These are phyloP conservation scores for Pterostichus madidus DNA, from an alignment of 2,888 invertebrate genomes.

Conservation along the genomic window DNA sequence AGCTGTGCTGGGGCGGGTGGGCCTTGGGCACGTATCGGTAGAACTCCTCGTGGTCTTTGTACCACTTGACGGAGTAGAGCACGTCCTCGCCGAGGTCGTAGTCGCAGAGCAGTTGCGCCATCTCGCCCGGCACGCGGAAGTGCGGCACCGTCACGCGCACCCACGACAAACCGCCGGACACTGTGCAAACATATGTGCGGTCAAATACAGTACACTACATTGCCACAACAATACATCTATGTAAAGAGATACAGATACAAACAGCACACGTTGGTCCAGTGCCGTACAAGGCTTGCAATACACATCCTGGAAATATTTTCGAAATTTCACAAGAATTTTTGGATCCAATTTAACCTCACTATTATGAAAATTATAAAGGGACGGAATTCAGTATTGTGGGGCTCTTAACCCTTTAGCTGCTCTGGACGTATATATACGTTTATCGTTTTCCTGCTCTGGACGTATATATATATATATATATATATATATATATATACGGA, in stretches of 20 bases:
- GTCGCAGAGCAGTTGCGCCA: slow-evolving; percentile 76
- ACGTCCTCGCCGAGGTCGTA: slow-evolving; percentile 79
- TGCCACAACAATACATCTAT: slow-evolving; percentile 4
- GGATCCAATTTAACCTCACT: no score
- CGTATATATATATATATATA: no score
- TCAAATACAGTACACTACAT: neutral
- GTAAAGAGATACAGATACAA: neutral
- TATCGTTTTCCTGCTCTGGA: no score
- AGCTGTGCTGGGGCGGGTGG: slow-evolving; percentile 85
- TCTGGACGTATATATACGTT: no score
- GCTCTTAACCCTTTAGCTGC: no score
- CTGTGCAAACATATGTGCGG: slow-evolving; percentile 47
- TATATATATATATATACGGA: no score
- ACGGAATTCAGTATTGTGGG: no score
- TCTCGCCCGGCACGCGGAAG: slow-evolving; percentile 75
- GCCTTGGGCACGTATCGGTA: slow-evolving; percentile 88
- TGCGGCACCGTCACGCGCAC: slow-evolving; percentile 76
- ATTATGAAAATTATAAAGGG: no score
- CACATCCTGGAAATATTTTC: no score
- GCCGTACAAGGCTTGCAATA: no score
- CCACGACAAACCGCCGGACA: slow-evolving; percentile 73
- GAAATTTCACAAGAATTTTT: no score
- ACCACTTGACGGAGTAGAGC: slow-evolving; percentile 91
- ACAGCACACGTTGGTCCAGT: no score
- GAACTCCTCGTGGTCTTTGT: slow-evolving; percentile 91